These are phyloP conservation scores for Amphibalanus amphitrite DNA, from an alignment of 1,140 invertebrate species.

Conservation along the genomic window DNA sequence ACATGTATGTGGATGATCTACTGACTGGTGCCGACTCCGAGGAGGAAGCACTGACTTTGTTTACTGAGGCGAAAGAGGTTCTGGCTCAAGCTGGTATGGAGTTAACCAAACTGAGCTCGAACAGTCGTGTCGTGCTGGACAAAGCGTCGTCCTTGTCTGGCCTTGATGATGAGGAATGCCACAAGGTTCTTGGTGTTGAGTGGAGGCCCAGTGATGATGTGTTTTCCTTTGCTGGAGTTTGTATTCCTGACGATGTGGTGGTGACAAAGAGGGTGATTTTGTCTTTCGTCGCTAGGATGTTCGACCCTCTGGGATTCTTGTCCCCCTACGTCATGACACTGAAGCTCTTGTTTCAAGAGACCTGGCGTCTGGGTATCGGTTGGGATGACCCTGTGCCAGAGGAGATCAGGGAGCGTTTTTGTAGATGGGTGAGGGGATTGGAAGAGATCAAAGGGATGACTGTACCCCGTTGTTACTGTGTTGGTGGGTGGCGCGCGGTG, in stretches of 20 bases:
- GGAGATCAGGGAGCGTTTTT: not conserved
- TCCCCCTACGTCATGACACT: too few species aligned
- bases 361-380: not conserved
- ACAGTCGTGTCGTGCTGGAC: not conserved
- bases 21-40: not conserved
- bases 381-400: not conserved
- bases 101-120: not conserved
- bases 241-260: too few species aligned
- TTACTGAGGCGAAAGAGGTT: not conserved
- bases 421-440: not conserved
- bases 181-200: not conserved
- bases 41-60: not conserved
- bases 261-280: too few species aligned
- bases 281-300: too few species aligned
- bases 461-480: not conserved
- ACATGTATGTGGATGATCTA: not conserved
- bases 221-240: not conserved
- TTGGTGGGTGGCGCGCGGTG: not conserved
- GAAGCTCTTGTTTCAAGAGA: too few species aligned
- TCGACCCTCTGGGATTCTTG: too few species aligned
- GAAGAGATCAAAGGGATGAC: not conserved
- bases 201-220: not conserved
- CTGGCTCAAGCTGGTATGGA: not conserved
- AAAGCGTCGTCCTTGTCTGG: not conserved
- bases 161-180: not conserved